These are phyloP conservation scores for Tipula helvola DNA, from an alignment of 2,888 invertebrate genomes.

Conservation along the genomic window DNA sequence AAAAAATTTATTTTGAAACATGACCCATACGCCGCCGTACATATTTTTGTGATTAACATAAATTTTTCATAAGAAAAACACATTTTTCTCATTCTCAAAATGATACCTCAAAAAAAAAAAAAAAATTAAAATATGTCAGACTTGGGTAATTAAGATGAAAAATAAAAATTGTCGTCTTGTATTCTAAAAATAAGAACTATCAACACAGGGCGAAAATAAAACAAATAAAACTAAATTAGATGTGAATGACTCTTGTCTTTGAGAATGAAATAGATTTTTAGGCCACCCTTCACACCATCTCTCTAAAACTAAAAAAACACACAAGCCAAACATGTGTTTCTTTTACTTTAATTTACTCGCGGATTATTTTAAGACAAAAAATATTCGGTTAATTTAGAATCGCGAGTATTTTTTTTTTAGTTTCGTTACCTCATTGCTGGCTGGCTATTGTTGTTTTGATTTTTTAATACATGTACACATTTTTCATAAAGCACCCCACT, in stretches of 20 bases:
- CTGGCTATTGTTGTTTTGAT: background rate
- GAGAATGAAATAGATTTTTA: background rate
- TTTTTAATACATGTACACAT: background rate
- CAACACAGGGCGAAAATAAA: background rate
- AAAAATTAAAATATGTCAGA: background rate
- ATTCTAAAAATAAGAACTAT: background rate
- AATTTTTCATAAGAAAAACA: background rate
- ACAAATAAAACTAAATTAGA: background rate
- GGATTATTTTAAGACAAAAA: background rate
- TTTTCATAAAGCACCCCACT: background rate
- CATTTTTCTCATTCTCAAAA: background rate
- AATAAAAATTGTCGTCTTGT: background rate
- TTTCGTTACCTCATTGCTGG: background rate
- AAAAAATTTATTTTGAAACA: background rate
- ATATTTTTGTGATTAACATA: background rate
- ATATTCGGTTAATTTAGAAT: background rate
- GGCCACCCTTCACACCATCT: background rate
- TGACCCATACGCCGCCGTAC: background rate
- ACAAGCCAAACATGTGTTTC: background rate
- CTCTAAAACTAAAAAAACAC: background rate
- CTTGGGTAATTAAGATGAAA: background rate
- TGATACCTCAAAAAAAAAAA: background rate
- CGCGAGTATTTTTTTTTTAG: background rate
- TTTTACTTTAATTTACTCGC: background rate
- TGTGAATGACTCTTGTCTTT: background rate